Evolutionary conservation across 2,888 invertebrate genomes (phyloP), one percentile per base, ranked within the genome.

Genomic region (Aspidiotus destructor): DNA sequence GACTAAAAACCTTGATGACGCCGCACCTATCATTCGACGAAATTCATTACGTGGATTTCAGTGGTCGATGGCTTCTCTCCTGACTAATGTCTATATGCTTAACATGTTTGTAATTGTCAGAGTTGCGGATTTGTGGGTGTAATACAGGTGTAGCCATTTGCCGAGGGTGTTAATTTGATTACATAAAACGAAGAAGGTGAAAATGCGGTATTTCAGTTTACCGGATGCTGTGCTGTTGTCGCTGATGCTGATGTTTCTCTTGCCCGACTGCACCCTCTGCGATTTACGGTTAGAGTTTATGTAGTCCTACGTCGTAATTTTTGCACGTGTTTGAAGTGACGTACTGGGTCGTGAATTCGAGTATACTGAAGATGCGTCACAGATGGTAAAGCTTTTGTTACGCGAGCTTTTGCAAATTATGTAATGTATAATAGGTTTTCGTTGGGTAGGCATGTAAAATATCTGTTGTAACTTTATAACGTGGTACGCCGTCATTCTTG

Each of bases 281-380:
- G 48, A n/a, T 11, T 3, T 48, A 11, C 11, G 10, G 48, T 48
- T 48, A 13, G 10, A 11, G 48, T 48, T 48, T 13, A 48, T n/a
- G n/a, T 11, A 48, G 10, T 13, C 11, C 3, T n/a, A n/a, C 10
- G 48, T 48, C 48, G 48, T 48, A 48, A 48, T 48, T 48, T 48
- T 48, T 48, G 48, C 48, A 48, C 48, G 48, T 48, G 48, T 48
- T 48, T 48, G 48, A 48, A 48, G 48, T 48, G 48, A 48, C 48
- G 48, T 48, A n/a, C n/a, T n/a, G 48, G 48, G 48, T 48, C n/a
- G 48, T 48, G 48, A 48, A 48, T 48, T 13, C 48, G 48, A 48
- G 48, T 28, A 28, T 28, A 28, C 28, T 28, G 28, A 28, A 48
- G 48, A 48, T n/a, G 48, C 48, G 48, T 48, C 48, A 48, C 48